phyloP scores from a whole-genome alignment of 2,888 invertebrate genomes.

The Eupithecia abbreviata region DNA sequence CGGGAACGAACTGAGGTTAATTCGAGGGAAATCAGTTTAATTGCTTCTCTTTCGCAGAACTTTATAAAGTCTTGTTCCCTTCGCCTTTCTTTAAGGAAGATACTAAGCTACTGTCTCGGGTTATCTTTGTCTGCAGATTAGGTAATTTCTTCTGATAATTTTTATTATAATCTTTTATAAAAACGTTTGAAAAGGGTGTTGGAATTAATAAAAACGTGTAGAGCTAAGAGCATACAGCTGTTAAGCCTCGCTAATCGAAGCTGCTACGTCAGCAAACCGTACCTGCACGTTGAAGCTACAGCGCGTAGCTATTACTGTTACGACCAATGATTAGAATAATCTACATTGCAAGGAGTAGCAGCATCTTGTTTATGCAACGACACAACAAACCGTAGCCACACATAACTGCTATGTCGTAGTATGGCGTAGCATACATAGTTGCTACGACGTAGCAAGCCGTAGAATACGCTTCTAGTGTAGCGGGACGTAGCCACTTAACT shows the following conservation, averaged over 20 bases:
- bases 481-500: too few species aligned
- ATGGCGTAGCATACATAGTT: too few species aligned
- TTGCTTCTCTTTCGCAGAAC: neutral
- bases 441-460: neutral
- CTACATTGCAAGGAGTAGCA: too few species aligned
- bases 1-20: neutral
- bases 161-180: neutral
- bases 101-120: neutral
- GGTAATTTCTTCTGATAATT: neutral
- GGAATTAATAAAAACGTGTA: neutral
- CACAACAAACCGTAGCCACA: too few species aligned
- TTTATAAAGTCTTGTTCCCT: neutral
- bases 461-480: too few species aligned
- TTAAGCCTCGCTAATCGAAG: too few species aligned
- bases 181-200: neutral
- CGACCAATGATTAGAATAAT: too few species aligned
- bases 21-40: neutral
- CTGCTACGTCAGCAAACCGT: neutral
- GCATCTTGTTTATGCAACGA: too few species aligned
- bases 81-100: neutral
- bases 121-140: neutral
- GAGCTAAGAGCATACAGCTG: neutral
- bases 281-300: neutral
- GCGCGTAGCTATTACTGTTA: too few species aligned
- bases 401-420: too few species aligned